Base-by-base conservation (phyloP, 2,797 vertebrate genomes). In the Mycteria americana region DNA sequence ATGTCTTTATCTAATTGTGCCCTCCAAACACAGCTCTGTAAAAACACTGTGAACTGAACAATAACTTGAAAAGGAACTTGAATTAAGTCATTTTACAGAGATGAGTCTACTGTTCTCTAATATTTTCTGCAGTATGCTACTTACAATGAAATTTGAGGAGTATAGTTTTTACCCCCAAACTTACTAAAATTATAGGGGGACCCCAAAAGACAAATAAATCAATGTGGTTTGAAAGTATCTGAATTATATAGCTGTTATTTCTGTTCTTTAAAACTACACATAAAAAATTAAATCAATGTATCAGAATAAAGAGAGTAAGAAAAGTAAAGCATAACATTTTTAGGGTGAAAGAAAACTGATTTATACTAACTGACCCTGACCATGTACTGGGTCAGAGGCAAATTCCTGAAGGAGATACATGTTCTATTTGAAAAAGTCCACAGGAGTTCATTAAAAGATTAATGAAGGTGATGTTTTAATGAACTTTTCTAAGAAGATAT, bases 1-100 rank as follows among this genome's bases (percentile, higher is more conserved):
- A 94, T 84, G 33, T 69, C 25, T 88, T 92, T 91, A 72, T 87
- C 41, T 92, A 88, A 82, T 84, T 87, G 73, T 68, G 70, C 59
- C 33, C 51, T 92, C 59, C 16, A 27, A 81, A 89, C 54, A 81
- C 16, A 92, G 46, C 50, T 76, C 41, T 79, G 19, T 56, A 63
- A 72, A 95, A 94, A 33, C 39, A 74, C 24, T 17, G 31, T 62
- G 68, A 89, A 91, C 84, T 68, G 57, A 81, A 90, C 84, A 92
- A 86, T 69, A 86, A 57, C 65, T 62, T 75, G 60, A 88, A 76
- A 79, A 92, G 76, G 65, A 76, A 43, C 43, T 90, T 72, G 30
- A 80, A 85, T 92, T 77, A 62, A 87, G 51, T 68, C 0, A 86
- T 92, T 95, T 93, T 76, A 64, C 51, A 79, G 43, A 76, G 45